Conservation (phyloP, 2,797 vertebrate genomes). For the Manis javanica region DNA sequence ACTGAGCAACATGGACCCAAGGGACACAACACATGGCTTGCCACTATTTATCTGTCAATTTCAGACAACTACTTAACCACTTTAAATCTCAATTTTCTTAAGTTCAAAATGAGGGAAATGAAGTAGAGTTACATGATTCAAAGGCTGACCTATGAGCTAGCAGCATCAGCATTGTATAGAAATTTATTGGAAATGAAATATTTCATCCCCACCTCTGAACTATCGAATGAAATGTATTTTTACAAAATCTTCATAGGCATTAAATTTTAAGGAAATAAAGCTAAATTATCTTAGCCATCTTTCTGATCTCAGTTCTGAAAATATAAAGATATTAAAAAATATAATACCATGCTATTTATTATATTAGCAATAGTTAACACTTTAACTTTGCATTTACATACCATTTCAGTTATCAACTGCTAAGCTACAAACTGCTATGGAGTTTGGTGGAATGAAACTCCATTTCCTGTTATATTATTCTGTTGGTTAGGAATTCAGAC, state of each 20-base stretch:
- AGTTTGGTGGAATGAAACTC: no score
- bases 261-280: slow-evolving; percentile 60
- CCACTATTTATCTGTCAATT: not conserved
- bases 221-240: slow-evolving; percentile 52
- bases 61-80: not conserved
- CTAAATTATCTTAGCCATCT: slow-evolving; percentile 50
- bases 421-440: no score
- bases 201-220: not conserved
- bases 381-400: no score
- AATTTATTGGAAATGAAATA: not conserved
- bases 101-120: not conserved
- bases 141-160: not conserved
- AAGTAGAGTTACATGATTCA: not conserved
- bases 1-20: not conserved
- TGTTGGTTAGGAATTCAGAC: no score
- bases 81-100: not conserved
- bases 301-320: slow-evolving; percentile 27
- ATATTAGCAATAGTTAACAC: not conserved
- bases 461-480: no score
- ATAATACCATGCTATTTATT: not conserved
- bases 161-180: not conserved
- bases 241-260: not conserved
- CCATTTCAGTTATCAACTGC: no score
- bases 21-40: not conserved
- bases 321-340: not conserved